Evolutionary conservation across 2,888 invertebrate genomes (phyloP), one percentile per base, ranked within the genome.

Genomic region (Autographa pulchrina): DNA sequence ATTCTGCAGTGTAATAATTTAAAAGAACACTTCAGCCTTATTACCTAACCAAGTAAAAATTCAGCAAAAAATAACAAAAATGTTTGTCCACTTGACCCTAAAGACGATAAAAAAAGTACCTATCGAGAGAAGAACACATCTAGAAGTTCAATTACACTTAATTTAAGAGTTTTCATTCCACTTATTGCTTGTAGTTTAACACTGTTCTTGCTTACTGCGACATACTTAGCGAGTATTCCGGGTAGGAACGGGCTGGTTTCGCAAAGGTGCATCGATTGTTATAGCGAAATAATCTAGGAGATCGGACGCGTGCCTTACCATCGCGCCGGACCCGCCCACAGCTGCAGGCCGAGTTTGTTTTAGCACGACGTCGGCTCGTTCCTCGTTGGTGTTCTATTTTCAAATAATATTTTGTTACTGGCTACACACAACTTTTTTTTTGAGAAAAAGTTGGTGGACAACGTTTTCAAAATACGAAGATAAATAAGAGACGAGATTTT

Each of bases 331-430:
- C 89, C 89, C 93, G 92, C 92, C 93, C 88, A 84, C 84, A 61
- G 89, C 94, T 89, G 76, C 84, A 70, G 92, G 92, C 88, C 80
- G 82, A 92, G 94, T 94, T 94, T 93, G 94, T 93, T 93, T 91
- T 92, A 89, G 88, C 89, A 89, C 89, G 90, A 89, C 74, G 74
- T 65, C 66, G 83, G 84, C 62, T 13, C 14, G 20, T 65, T 82
- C 68, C 76, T 62, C 70, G 9, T 66, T 78, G 58, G 59, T 61
- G 59, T 61, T 58, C 31, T 35, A 69, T 69, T 62, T 65, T 77
- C 25, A 59, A 59, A 32, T 56, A 56, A 56, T 56, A 56, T 56
- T 56, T 20, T 56, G 54, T 20, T 56, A 56, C 20, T 20, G 20
- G 54, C 54, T 25, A 56, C 20, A 25, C 13, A 25, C 25, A 25